These are phyloP conservation scores for Odocoileus hemionus DNA, from an alignment of 2,113 vertebrate species.

Conservation along the genomic window DNA sequence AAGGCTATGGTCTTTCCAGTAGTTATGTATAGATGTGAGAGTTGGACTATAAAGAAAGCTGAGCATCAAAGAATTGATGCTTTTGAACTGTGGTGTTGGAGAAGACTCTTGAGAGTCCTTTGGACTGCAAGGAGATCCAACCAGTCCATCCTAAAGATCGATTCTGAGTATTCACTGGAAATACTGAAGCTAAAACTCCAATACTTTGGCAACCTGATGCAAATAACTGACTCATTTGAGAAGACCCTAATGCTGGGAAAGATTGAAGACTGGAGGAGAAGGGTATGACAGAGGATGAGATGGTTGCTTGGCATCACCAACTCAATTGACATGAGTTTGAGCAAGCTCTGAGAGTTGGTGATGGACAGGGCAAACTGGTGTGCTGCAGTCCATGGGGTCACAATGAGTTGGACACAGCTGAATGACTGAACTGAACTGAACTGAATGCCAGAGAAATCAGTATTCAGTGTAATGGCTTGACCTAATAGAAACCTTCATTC, in stretches of 20 bases:
- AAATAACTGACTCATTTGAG: not conserved
- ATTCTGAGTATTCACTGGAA: not conserved
- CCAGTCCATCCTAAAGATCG: not conserved
- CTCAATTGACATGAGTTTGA: not conserved
- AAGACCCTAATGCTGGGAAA: not conserved
- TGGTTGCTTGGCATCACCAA: not conserved
- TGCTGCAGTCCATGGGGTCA: not conserved
- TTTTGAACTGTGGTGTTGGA: not conserved
- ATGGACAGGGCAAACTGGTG: not conserved
- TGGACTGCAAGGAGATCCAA: not conserved
- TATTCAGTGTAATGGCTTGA: not conserved
- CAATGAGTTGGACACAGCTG: not conserved
- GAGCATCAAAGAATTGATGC: not conserved
- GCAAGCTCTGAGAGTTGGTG: not conserved
- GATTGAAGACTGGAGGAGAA: not conserved
- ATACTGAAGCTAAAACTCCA: not conserved
- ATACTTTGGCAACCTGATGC: not conserved
- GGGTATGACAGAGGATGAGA: not conserved
- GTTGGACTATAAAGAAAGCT: not conserved
- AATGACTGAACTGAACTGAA: not conserved
- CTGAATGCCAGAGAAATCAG: constrained; percentile 40
- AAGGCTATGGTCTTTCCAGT: not conserved
- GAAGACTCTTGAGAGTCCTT: not conserved
- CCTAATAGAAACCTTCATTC: not conserved
- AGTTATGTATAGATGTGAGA: not conserved